These are phyloP conservation scores for Leuciscus idus DNA, from an alignment of 2,113 vertebrate genomes.

Conservation along the genomic window DNA sequence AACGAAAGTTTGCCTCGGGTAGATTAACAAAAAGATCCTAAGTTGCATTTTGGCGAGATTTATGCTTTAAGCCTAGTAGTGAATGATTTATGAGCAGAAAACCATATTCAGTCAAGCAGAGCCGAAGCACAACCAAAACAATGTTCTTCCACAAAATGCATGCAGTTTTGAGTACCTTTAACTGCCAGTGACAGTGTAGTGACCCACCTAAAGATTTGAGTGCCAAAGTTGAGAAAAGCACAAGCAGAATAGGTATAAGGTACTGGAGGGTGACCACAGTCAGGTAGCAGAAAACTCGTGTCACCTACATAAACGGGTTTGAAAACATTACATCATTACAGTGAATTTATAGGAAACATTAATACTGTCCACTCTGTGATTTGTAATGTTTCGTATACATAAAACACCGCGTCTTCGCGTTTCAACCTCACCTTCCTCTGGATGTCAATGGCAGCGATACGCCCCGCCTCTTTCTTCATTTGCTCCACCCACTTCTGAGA, in stretches of 20 bases:
- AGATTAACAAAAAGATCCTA: too few relatives aligned
- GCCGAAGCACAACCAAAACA: too few relatives aligned
- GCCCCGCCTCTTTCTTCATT: constrained; percentile 87
- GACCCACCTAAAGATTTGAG: constrained; percentile 87
- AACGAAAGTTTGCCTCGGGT: too few relatives aligned
- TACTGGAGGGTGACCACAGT: constrained; percentile 92
- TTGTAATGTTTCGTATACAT: background rate
- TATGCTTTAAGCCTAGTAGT: too few relatives aligned
- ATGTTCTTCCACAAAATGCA: too few relatives aligned
- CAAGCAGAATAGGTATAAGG: constrained; percentile 85
- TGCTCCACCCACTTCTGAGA: constrained; percentile 87
- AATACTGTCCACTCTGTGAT: background rate
- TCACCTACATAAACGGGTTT: constrained; percentile 75
- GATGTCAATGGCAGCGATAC: constrained; percentile 87
- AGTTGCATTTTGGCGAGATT: too few relatives aligned
- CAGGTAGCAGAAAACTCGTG: constrained; percentile 91
- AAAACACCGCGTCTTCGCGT: background rate
- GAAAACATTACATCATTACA: background rate
- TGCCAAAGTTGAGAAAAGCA: constrained; percentile 85
- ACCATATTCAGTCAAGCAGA: too few relatives aligned
- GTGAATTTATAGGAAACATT: background rate
- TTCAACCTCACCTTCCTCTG: constrained; percentile 82
- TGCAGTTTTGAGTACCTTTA: too few relatives aligned
- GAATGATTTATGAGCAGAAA: too few relatives aligned
- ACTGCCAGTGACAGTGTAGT: background rate